phyloP scores from a whole-genome alignment of 2,113 vertebrate genomes.

The Ramphastos sulfuratus region DNA sequence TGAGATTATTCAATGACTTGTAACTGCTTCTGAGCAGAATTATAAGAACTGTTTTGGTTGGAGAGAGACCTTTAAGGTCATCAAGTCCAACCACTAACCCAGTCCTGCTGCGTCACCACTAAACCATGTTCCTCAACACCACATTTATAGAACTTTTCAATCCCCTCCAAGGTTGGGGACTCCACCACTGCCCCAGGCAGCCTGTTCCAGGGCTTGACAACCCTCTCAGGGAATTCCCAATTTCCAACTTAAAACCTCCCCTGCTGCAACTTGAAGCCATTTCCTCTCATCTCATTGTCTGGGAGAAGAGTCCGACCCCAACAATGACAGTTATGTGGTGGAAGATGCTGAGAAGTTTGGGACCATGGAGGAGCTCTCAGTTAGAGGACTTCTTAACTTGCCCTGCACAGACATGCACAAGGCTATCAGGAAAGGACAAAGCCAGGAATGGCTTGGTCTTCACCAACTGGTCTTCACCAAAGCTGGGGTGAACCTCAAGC shows the following conservation, averaged over 20 bases:
- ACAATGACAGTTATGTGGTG: not conserved
- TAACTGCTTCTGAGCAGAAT: not conserved
- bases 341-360: not conserved
- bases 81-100: not conserved
- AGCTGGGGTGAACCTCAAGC: not conserved
- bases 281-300: not conserved
- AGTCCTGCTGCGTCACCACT: not conserved
- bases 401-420: accelerated
- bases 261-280: not conserved
- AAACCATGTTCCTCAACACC: not conserved
- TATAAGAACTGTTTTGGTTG: not conserved
- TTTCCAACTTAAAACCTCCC: not conserved
- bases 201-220: not conserved
- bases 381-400: not conserved
- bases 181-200: not conserved
- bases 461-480: not conserved
- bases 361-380: not conserved
- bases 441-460: not conserved
- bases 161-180: not conserved
- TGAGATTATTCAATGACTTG: not conserved
- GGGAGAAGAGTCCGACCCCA: not conserved
- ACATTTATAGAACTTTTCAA: not conserved
- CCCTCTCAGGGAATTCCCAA: not conserved
- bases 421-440: not conserved
- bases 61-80: not conserved